phyloP scores from a whole-genome alignment of 2,113 vertebrate species.

The Clarias magur region DNA sequence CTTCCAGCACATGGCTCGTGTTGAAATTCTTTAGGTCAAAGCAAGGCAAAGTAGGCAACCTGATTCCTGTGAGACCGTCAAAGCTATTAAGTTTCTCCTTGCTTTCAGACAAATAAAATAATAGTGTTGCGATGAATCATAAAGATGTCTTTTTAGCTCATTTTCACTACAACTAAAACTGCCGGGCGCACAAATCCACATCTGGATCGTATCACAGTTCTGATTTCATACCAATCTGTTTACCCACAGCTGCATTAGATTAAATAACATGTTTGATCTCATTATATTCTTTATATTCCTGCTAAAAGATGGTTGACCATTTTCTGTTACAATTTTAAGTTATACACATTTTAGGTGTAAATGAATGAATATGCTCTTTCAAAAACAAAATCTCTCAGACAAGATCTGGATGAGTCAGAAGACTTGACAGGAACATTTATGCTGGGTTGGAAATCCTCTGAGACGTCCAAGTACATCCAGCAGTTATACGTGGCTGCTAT shows the following conservation, averaged over 20 bases:
- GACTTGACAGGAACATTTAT: background rate
- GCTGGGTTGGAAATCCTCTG: background rate
- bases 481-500: background rate
- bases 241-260: constrained; percentile 27
- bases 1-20: background rate
- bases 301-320: background rate
- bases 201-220: constrained; percentile 17
- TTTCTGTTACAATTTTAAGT: background rate
- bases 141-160: background rate
- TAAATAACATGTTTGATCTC: background rate
- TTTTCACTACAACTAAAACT: background rate
- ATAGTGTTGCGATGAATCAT: constrained; percentile 1
- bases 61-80: background rate
- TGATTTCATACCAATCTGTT: constrained; percentile 40
- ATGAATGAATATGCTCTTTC: background rate
- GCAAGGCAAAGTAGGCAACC: background rate
- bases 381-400: background rate
- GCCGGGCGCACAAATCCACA: constrained; percentile 22
- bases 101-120: background rate
- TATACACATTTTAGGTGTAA: background rate
- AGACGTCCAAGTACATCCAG: background rate
- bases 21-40: constrained; percentile 4
- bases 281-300: background rate
- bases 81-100: constrained; percentile 1
- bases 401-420: background rate